Base-by-base conservation (phyloP, 2,888 invertebrate species). In the Deilephila elpenor region DNA sequence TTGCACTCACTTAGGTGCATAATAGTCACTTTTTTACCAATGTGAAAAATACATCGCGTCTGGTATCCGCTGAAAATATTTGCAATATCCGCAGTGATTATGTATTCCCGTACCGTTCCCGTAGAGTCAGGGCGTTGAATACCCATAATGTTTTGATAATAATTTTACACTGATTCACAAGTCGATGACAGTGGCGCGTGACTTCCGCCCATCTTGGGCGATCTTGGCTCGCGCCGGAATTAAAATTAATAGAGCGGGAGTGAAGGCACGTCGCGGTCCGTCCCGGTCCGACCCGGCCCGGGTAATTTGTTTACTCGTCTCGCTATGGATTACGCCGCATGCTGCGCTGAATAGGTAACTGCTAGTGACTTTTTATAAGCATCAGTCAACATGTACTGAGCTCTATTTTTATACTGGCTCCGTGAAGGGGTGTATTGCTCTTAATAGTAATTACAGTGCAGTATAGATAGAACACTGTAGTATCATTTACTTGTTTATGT, bases 301-400 rank as follows among this genome's bases (percentile, higher is more conserved):
- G 84, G 93, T 93, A 93, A 94, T 93, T 94, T 94, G 94, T 94
- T 94, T 94, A 93, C 93, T 91, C 90, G 91, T 88, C 91, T 89
- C 90, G 88, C 89, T 87, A 87, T 83, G 93, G 93, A 94, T 94
- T 93, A 94, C 90, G 89, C 88, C 88, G 93, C 88, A 89, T 88
- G 93, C 93, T 91, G 88, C 88, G 87, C 84, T 92, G 92, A 93
- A 93, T 93, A 89, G 91, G 90, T 90, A 93, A 93, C 90, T 87
- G 87, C 84, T 84, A 82, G 86, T 91, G 91, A 91, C 93, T 92
- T 90, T 87, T 87, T 72, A 78, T 76, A 79, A 79, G 79, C 79
- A 78, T 81, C 81, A 80, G 77, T 83, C 80, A 83, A 79, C 79
- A 75, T 79, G 76, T 78, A 79, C 76, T 14, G 44, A 44, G 44